Base-by-base conservation (phyloP, 2,113 vertebrate species). In the Hydrochoerus hydrochaeris region DNA sequence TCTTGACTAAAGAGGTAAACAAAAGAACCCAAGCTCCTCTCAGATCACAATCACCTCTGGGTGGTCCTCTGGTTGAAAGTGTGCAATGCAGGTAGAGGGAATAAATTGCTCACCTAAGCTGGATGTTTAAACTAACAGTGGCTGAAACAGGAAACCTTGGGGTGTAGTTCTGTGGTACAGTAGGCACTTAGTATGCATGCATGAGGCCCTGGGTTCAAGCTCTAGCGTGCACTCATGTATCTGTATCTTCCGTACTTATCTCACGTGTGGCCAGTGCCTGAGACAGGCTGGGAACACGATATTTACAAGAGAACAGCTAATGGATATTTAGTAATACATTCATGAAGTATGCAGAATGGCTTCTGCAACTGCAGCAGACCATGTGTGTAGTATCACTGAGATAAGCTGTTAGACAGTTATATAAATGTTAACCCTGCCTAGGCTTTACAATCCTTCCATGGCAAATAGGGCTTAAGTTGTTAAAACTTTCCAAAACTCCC, bases 281-380 rank as follows among this genome's bases (percentile, higher is more conserved):
- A 90, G 65, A 83, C 8, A 77, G 80, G 57, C 28, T 81, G 38
- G 93, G 58, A 87, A 95, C 16, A 83, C 87, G n/a, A 62, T 67
- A 81, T 26, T 4, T 62, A 52, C 65, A 83, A 95, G 75, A 80
- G 32, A 88, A 84, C 78, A 85, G 49, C 3, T 24, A 26, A 81
- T 57, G 62, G 78, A 57, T 52, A 88, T 35, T 38, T 46, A 92
- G 84, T 2, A n/a, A 63, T 41, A 54, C 22, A 89, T 41, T 90
- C 41, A 65, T 49, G 65, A 91, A 88, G 32, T 28, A 92, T 35
- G 41, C 67, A 69, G 65, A 90, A 87, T 35, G 41, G 13, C 49
- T 19, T 77, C 67, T n/a, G 49, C 9, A 12, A 80, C 65, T 63
- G 10, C 20, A 49, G 28, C 38, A 41, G 69, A 44, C 9, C n/a